Evolutionary conservation across 2,113 vertebrate genomes (phyloP), one percentile per base, ranked within the genome.

Genomic region (Perca flavescens): DNA sequence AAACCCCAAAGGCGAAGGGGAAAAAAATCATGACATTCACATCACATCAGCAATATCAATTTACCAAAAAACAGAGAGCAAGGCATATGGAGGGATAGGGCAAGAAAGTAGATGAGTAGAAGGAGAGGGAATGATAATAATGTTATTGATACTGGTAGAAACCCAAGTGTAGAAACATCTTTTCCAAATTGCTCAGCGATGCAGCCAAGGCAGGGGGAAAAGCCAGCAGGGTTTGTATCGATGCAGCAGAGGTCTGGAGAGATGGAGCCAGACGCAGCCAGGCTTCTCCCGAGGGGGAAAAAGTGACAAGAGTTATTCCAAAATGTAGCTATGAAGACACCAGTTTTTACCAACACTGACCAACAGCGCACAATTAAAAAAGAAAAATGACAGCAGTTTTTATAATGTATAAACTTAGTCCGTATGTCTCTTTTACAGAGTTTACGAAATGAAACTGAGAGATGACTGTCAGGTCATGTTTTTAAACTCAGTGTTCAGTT

Each of bases 41-140:
- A 79, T 90, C 82, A 86, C 81, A 85, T 91, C 83, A 87, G 88
- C 84, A 72, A 87, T 90, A 90, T 94, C 87, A 87, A 71, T 85
- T 91, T 88, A 88, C 88, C 72, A 34, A 80, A 89, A 80, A 77
- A 75, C 62, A 67, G 62, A 81, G 52, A 62, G 69, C 46, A 77
- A 50, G 65, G 61, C 68, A 61, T 54, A 65, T 19, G 64, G 54
- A 73, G 56, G 79, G 80, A 82, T 53, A 43, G 68, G 31, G 54
- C 52, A 69, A 77, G 47, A 85, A 74, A 65, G 54, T 31, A 57
- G 62, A 74, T 22, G 50, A 62, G 76, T 46, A 79, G 57, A 52
- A 57, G 36, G n/a, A 70, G 36, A 64, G 12, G 62, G 31, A 69
- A 57, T 31, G 69, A 90, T 86, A 54, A 72, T 85, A 72, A 75